These are phyloP conservation scores for Hyalella azteca DNA, from an alignment of 2,888 invertebrate genomes.

Conservation along the genomic window DNA sequence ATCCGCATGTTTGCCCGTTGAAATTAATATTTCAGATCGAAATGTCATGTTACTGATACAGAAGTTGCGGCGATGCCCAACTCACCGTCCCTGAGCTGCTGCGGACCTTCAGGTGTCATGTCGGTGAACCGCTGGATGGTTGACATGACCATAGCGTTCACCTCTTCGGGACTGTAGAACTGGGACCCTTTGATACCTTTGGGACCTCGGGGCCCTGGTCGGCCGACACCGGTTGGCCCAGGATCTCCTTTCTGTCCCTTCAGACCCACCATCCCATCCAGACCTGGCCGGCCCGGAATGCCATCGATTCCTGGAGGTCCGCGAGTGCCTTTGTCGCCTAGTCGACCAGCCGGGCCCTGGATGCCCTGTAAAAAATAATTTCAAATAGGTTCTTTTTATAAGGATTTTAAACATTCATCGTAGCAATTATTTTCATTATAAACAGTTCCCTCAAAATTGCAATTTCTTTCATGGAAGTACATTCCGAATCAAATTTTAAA, in stretches of 20 bases:
- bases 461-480: too few species aligned
- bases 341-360: constrained; percentile 49
- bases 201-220: constrained; percentile 42
- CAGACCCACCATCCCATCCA: constrained; percentile 44
- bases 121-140: constrained; percentile 48
- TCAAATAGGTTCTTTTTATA: too few species aligned
- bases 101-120: constrained; percentile 28
- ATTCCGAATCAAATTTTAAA: too few species aligned
- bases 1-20: too few species aligned
- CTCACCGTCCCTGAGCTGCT: constrained; percentile 21
- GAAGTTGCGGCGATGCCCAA: too few species aligned
- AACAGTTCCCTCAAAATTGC: too few species aligned
- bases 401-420: too few species aligned
- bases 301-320: constrained; percentile 56
- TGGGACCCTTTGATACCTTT: constrained; percentile 47
- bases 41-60: too few species aligned
- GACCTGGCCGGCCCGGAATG: constrained; percentile 47
- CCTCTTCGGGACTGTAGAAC: constrained; percentile 52
- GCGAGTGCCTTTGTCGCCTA: constrained; percentile 53
- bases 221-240: constrained; percentile 44
- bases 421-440: too few species aligned
- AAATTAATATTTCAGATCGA: too few species aligned
- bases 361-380: constrained; percentile 43
- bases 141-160: constrained; percentile 50
- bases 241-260: constrained; percentile 56